phyloP scores from a whole-genome alignment of 2,113 vertebrate species.

The Ellobius talpinus region DNA sequence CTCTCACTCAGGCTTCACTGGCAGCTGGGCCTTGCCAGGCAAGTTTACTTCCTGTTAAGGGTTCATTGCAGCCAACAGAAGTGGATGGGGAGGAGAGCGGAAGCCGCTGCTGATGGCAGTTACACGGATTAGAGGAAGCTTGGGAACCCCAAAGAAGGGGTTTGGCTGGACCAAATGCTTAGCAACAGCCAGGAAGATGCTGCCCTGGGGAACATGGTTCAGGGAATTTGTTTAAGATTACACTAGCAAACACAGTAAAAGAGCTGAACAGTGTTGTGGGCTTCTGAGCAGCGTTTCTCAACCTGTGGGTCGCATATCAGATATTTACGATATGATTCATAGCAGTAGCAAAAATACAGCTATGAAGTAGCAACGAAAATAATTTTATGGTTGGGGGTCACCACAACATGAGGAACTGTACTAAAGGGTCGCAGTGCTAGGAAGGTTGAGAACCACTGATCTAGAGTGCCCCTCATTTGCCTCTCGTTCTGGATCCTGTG shows the following conservation, averaged over 20 bases:
- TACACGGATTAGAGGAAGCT: neutral
- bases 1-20: constrained; percentile 81
- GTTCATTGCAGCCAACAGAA: constrained; percentile 74
- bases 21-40: constrained; percentile 83
- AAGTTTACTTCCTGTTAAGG: constrained; percentile 81
- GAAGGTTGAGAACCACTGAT: neutral
- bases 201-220: neutral
- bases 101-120: neutral
- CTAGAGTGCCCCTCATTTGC: neutral
- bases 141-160: constrained; percentile 28
- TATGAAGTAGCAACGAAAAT: neutral
- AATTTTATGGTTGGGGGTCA: neutral
- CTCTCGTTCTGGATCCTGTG: neutral
- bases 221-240: constrained; percentile 24
- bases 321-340: neutral
- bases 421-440: neutral
- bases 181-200: neutral
- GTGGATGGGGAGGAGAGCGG: neutral
- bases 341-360: neutral
- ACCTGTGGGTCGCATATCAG: neutral
- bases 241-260: neutral
- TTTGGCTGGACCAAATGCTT: constrained; percentile 10
- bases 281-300: neutral
- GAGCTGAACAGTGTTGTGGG: neutral
- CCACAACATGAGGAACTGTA: neutral